Conservation (phyloP, 2,113 vertebrate genomes). For the Jacana jacana region DNA sequence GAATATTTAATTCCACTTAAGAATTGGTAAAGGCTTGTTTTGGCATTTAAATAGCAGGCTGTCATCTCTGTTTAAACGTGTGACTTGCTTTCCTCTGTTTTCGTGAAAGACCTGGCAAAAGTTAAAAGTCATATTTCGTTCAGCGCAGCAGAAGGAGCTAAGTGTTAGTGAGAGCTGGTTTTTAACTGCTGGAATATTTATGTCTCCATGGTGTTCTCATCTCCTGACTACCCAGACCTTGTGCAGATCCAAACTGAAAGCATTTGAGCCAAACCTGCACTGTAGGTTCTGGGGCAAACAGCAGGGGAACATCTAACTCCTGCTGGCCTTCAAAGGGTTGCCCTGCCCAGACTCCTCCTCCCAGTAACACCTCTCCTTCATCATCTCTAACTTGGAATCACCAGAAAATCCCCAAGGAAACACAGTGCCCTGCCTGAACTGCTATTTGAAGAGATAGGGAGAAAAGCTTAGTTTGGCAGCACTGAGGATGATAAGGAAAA, state of each 20-base stretch:
- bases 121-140: not conserved
- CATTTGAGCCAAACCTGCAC: not conserved
- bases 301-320: not conserved
- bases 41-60: not conserved
- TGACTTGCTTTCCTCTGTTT: not conserved
- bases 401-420: not conserved
- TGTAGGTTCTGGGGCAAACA: rapidly evolving
- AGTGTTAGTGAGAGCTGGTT: not conserved
- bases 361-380: not conserved
- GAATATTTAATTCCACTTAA: constrained; percentile 12
- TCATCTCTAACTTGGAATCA: not conserved
- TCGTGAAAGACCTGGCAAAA: constrained; percentile 29
- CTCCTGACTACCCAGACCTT: not conserved
- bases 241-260: rapidly evolving
- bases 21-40: constrained; percentile 8
- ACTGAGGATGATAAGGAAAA: not conserved
- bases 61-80: not conserved
- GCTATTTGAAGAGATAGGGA: not conserved
- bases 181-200: not conserved
- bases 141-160: not conserved
- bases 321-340: not conserved
- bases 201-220: not conserved
- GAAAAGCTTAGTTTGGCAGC: not conserved
- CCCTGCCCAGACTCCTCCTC: not conserved
- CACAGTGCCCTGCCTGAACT: not conserved